Base-by-base conservation (phyloP, 2,797 vertebrate species). In the Silurus aristotelis region DNA sequence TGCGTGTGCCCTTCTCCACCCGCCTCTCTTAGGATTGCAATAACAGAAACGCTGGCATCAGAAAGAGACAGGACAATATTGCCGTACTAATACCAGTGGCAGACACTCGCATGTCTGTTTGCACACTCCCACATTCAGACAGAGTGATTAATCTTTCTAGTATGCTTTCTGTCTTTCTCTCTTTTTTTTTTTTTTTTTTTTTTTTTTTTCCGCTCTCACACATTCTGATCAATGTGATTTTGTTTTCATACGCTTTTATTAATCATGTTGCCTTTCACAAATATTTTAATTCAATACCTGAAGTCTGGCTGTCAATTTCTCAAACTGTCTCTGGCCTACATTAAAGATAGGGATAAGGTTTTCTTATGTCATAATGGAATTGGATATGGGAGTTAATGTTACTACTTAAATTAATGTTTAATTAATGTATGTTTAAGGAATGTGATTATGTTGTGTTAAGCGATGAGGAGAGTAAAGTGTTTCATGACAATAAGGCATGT, bases 61-160 rank as follows among this genome's bases (percentile, higher is more conserved):
- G 55, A 63, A 58, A 46, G 55, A 70, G 52, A 83, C 38, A 25
- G 55, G 20, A 70, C 58, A 58, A 60, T 72, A 71, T 55, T 82
- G 80, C 67, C 48, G 38, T 70, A 64, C 60, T 80, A 80, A 64
- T 80, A 71, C 38, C 48, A 25, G 38, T 87, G 75, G 78, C 75
- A 83, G 22, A 66, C 75, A 38, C 6, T 84, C 61, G 9, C 38
- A 79, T 78, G 77, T 80, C 77, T 80, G 77, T 64, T 80, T n/a
- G 55, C 79, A 81, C 80, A 56, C 64, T 82, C 80, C 80, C 64
- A 82, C 81, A 61, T 61, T 60, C 78, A 64, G 43, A 38, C 43
- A 66, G 2, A 66, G 61, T 25, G 61, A 80, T 80, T 80, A 80
- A 80, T 80, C 60, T 48, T 48, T 66, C 60, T 64, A 48, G 61